Conservation (phyloP, 2,113 vertebrate genomes). For the Menidia beryllina region DNA sequence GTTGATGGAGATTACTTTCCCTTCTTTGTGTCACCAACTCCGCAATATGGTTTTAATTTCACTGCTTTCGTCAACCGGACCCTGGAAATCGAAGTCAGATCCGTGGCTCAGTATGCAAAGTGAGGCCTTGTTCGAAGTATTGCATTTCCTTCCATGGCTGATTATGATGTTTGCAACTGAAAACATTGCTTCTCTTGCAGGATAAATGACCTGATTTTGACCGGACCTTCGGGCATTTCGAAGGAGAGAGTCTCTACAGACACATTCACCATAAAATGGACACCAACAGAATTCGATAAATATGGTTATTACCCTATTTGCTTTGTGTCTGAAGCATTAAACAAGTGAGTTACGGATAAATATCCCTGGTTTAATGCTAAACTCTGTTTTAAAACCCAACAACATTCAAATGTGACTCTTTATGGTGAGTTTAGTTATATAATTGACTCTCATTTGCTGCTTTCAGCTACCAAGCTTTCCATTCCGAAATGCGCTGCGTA, state of each 20-base stretch:
- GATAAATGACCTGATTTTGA: slow-evolving; percentile 49
- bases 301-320: slow-evolving; percentile 65
- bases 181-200: slow-evolving; percentile 24
- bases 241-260: slow-evolving; percentile 14
- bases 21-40: slow-evolving; percentile 51
- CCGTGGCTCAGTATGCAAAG: slow-evolving; percentile 26
- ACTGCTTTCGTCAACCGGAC: slow-evolving; percentile 37
- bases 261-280: slow-evolving; percentile 57
- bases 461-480: slow-evolving; percentile 8
- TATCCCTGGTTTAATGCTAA: neutral
- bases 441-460: too few relatives aligned
- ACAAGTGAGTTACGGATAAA: slow-evolving; percentile 35
- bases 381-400: too few relatives aligned
- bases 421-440: too few relatives aligned
- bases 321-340: slow-evolving; percentile 60
- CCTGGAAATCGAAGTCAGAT: slow-evolving; percentile 47
- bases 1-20: slow-evolving; percentile 60
- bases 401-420: too few relatives aligned
- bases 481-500: slow-evolving; percentile 70
- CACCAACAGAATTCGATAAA: slow-evolving; percentile 44
- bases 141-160: too few relatives aligned
- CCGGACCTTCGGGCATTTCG: slow-evolving; percentile 49
- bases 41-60: slow-evolving; percentile 31
- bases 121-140: slow-evolving; percentile 20
- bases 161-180: neutral